Evolutionary conservation across 1,140 invertebrate genomes (phyloP), one percentile per base, ranked within the genome.

Genomic region (Zaprionus tsacasi): DNA sequence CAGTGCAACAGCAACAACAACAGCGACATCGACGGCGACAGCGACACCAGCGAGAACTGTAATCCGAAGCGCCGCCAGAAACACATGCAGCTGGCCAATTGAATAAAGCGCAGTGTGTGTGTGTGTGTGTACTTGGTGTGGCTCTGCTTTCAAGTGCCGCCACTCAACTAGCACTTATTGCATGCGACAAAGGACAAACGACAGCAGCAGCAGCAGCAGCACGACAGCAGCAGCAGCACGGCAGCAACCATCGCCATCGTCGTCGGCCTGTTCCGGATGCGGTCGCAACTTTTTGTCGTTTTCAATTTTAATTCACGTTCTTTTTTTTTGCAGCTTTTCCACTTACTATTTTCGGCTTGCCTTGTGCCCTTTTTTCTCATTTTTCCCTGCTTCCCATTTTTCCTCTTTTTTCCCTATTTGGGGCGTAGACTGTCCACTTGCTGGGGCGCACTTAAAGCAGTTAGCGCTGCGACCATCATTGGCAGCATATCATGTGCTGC

Each of bases 161-260:
- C 83, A 88, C 83, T 88, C 83, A 83, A 88, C 83, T 88, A 83
- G 83, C 83, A 88, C 83, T 88, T 88, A 89, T 88, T 88, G 83
- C 83, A 88, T 89, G 83, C 85, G 83, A 88, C 85, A 75, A 70
- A 75, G 72, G 72, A 70, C 72, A 88, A 88, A 88, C 85, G 85
- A 89, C 85, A 83, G 73, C 78, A 52, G 72, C 77, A 83, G 57
- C 36, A 15, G n/a, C 17, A 43, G 15, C 45, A 40, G 45, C 0
- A 40, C 50, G 48, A 11, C 35, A 40, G 15, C 35, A 6, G 54
- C 54, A 25, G 15, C 45, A 40, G 45, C 0, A 40, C 50, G 48
- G 13, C 35, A 40, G 15, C 35, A 6, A 36, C 58, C 70, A 6
- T 30, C 27, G 27, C 21, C 21, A 2, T 30, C 27, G 72, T 70